A percentile compares a stretch with the other conserved stretches of the same genome.
Evolutionary conservation across 2,797 vertebrate species (phyloP).

Genomic region (Fringilla coelebs): DNA sequence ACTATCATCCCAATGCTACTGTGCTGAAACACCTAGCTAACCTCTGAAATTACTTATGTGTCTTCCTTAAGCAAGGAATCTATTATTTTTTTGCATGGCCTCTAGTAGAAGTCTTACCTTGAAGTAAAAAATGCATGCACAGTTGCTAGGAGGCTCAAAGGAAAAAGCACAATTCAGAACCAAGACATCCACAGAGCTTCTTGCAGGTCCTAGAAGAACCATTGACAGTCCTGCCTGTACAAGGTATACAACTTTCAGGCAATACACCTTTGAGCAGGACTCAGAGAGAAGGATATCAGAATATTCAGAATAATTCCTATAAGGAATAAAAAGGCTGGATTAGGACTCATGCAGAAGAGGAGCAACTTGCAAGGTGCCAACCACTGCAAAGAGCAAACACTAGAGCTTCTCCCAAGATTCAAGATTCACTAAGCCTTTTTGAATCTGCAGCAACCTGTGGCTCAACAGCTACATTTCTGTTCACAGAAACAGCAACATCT

Average conservation of each 20-base stretch:
- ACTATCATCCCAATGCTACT: neutral
- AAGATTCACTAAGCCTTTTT: neutral
- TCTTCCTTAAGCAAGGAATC: neutral
- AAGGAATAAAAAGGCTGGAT: neutral
- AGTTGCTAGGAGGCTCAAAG: neutral
- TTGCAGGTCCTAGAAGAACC: neutral
- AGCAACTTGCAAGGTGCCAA: neutral
- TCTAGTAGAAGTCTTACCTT: neutral
- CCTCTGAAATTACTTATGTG: neutral
- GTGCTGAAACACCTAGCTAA: neutral
- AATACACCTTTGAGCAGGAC: neutral
- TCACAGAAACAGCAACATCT: neutral
- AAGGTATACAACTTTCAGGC: neutral
- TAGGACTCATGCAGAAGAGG: neutral
- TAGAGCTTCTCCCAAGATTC: neutral
- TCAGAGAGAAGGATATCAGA: neutral
- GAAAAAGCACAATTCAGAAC: neutral
- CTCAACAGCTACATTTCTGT: neutral
- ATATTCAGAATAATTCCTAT: neutral
- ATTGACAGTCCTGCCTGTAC: neutral
- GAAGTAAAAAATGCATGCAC: neutral
- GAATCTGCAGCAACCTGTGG: neutral
- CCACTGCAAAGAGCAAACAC: neutral
- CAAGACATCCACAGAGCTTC: neutral
- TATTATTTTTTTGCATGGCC: neutral